phyloP scores from a whole-genome alignment of 2,888 invertebrate species.

The Loripinus fragilis region DNA sequence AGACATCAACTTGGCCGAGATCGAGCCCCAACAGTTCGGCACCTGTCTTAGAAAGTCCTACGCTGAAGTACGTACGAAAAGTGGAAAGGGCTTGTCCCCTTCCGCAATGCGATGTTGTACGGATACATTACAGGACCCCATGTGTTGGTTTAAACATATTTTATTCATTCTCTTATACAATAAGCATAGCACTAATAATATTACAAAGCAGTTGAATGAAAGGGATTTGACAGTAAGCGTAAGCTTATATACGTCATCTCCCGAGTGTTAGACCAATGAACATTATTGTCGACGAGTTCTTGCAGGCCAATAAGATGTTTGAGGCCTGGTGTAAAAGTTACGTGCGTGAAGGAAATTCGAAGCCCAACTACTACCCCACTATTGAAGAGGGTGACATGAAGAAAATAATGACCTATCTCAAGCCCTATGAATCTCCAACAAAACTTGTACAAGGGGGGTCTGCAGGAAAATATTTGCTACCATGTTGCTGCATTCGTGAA shows the following conservation, averaged over 20 bases:
- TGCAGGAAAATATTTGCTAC: too few relatives aligned
- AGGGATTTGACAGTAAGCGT: too few relatives aligned
- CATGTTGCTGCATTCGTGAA: too few relatives aligned
- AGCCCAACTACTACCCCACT: neutral
- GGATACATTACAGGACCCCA: neutral
- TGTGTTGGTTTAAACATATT: too few relatives aligned
- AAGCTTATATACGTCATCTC: too few relatives aligned
- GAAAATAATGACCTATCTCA: neutral
- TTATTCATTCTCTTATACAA: too few relatives aligned
- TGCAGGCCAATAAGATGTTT: neutral
- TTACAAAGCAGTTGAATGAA: too few relatives aligned
- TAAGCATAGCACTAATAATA: too few relatives aligned
- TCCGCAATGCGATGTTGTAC: neutral
- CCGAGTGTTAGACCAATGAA: neutral
- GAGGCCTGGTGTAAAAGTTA: neutral
- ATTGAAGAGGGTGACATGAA: neutral
- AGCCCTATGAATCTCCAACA: neutral
- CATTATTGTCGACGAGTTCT: neutral
- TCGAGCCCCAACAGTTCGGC: constrained; percentile 1
- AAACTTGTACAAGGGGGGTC: neutral
- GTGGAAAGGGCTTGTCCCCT: neutral
- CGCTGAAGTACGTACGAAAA: neutral
- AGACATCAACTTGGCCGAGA: too few relatives aligned
- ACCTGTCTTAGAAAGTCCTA: neutral
- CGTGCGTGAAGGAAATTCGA: neutral